Evolutionary conservation across 2,113 vertebrate genomes (phyloP), one percentile per base, ranked within the genome.

Genomic region (Prunella himalayana): DNA sequence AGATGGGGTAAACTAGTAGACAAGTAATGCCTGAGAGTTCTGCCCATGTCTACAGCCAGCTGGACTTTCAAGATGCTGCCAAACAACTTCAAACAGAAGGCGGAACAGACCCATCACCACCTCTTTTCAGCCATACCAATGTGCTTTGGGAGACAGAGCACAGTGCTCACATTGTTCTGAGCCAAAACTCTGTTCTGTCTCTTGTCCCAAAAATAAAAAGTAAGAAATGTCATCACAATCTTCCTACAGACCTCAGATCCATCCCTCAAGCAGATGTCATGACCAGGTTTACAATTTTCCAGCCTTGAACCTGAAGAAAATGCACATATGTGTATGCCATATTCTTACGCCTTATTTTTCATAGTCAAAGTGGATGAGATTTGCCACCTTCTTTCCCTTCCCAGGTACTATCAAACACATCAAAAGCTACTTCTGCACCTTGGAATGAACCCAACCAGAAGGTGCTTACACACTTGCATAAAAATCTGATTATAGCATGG

Each of bases 111-210:
- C 8, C 1, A 1, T 45, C 44, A 71, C 13, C 13, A 30, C 15
- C 10, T 82, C 24, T 3, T 20, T 69, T 47, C 45, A 85, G 25
- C 13, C 27, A 3, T 13, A 41, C 9, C 7, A 5, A 15, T 0
- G 0, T 13, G 4, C 21, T n/a, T 24, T 56, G 24, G 21, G n/a
- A 78, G 19, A 56, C 0, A 0, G 7, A 71, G 16, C 23, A 66
- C 15, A 45, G 9, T 1, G 10, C 8, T 85, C 0, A 0, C 3
- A 1, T 25, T 64, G 10, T 13, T 80, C 31, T 16, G 22, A 81
- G 21, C 7, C 10, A 72, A 31, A 92, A 27, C 10, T 72, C 41
- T 27, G 11, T 54, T 88, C 50, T 44, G 6, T 10, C 25, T 50
- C 35, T 53, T 47, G 16, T 37, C 39, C 35, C 64, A 18, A 53